These are phyloP conservation scores for Xiphophorus couchianus DNA, from an alignment of 2,113 vertebrate genomes.

Conservation along the genomic window DNA sequence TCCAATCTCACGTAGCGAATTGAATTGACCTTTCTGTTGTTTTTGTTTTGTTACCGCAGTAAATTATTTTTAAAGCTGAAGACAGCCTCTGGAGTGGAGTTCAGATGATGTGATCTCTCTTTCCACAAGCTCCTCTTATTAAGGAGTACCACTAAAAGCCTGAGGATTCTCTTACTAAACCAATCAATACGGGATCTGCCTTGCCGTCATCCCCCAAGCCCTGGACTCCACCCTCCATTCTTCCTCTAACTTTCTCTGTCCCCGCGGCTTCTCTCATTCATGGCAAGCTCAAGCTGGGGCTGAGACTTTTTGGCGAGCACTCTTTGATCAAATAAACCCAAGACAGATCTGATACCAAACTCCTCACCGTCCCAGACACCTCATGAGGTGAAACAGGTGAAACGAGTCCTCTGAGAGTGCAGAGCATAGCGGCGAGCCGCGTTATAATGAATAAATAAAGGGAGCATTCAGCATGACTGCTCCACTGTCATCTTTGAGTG, in stretches of 20 bases:
- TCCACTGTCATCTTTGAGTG: slow-evolving; percentile 49
- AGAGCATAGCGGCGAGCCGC: slow-evolving; percentile 27
- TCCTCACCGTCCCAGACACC: slow-evolving; percentile 22
- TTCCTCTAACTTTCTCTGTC: slow-evolving; percentile 42
- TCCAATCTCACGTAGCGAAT: slow-evolving; percentile 26
- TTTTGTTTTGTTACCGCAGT: slow-evolving; percentile 53
- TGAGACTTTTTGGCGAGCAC: not conserved
- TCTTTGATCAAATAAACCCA: slow-evolving; percentile 8
- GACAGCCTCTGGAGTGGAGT: slow-evolving; percentile 60
- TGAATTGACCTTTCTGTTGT: slow-evolving; percentile 12
- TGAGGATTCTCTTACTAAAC: slow-evolving; percentile 76
- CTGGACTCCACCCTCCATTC: slow-evolving; percentile 56
- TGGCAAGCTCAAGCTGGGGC: not conserved
- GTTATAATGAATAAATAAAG: slow-evolving; percentile 70
- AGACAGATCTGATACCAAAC: slow-evolving; percentile 29
- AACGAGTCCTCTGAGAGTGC: slow-evolving; percentile 39
- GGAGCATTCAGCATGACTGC: slow-evolving; percentile 41
- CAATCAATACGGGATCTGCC: slow-evolving; percentile 73
- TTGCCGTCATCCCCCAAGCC: slow-evolving; percentile 43
- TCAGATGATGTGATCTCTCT: slow-evolving; percentile 65
- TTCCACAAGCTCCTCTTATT: slow-evolving; percentile 70
- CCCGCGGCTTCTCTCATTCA: slow-evolving; percentile 50
- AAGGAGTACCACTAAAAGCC: slow-evolving; percentile 75
- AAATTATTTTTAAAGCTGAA: slow-evolving; percentile 42
- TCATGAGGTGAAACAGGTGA: slow-evolving; percentile 54